Evolutionary conservation across 2,888 invertebrate species (phyloP).

Genomic region (Pseudococcus viburni): DNA sequence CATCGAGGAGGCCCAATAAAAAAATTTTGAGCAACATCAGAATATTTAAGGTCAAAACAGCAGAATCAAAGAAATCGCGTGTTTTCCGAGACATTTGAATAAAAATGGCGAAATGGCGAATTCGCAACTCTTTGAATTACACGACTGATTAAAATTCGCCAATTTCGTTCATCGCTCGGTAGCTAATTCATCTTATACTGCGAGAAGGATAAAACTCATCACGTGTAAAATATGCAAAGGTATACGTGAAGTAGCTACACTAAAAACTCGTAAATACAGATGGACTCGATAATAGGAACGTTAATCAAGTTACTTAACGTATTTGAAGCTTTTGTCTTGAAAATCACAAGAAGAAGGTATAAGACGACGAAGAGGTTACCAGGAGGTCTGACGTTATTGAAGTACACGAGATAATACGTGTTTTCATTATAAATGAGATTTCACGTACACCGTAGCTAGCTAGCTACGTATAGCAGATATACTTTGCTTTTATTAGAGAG

Average conservation of each 20-base stretch:
- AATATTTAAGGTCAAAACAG: too few species aligned
- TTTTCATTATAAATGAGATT: slow-evolving; percentile 19
- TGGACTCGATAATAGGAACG: slow-evolving; percentile 12
- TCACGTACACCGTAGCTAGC: neutral
- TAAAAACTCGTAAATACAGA: neutral
- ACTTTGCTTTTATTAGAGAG: neutral
- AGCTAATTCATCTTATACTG: neutral
- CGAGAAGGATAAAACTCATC: neutral
- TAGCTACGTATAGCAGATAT: neutral
- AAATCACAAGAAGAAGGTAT: neutral
- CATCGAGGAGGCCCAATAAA: too few species aligned
- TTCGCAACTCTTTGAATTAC: neutral
- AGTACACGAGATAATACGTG: neutral
- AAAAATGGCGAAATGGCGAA: neutral
- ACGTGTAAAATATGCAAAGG: neutral
- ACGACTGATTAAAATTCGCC: neutral
- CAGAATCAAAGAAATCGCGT: neutral
- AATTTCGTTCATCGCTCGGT: neutral
- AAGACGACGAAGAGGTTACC: neutral
- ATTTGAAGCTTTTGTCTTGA: slow-evolving; percentile 9
- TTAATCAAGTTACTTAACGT: neutral
- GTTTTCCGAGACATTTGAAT: neutral
- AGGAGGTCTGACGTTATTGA: neutral
- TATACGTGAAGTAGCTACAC: neutral
- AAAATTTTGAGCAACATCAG: too few species aligned